Percentiles rank a stretch among this genome's conserved stretches.
phyloP scores from a whole-genome alignment of 2,113 vertebrate species.

The Sula dactylatra region DNA sequence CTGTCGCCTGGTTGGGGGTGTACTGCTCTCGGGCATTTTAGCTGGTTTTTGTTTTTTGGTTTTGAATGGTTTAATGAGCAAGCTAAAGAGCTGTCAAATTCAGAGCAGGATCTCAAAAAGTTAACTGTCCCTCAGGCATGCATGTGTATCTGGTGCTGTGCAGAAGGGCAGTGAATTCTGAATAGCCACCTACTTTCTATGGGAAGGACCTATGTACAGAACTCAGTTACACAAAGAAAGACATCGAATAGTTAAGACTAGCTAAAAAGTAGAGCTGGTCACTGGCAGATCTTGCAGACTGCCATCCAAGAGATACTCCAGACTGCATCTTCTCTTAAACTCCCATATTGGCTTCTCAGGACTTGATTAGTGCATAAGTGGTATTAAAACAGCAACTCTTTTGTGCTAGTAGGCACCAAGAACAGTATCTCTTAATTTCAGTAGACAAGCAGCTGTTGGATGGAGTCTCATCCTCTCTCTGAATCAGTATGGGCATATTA shows the following conservation, averaged over 20 bases:
- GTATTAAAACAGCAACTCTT: neutral
- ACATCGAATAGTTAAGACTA: neutral
- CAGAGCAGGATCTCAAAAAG: slow-evolving; percentile 3
- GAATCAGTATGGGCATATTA: neutral
- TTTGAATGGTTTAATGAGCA: slow-evolving; percentile 8
- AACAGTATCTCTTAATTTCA: neutral
- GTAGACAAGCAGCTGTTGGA: neutral
- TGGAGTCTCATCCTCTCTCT: neutral
- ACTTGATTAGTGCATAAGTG: neutral
- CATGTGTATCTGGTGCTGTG: neutral
- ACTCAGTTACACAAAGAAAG: neutral
- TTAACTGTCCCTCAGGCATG: neutral
- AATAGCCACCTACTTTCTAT: neutral
- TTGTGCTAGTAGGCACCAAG: neutral
- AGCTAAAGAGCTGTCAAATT: slow-evolving; percentile 31
- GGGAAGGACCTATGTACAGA: neutral
- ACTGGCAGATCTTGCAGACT: neutral
- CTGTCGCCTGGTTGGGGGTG: neutral
- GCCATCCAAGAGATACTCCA: neutral
- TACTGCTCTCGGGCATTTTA: neutral
- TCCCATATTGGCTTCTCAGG: neutral
- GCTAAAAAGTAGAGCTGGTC: neutral
- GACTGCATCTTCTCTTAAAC: neutral
- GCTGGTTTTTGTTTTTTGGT: neutral
- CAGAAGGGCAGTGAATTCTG: neutral